These are phyloP conservation scores for Rhinolophus sinicus DNA, from an alignment of 2,113 vertebrate species.

Conservation along the genomic window DNA sequence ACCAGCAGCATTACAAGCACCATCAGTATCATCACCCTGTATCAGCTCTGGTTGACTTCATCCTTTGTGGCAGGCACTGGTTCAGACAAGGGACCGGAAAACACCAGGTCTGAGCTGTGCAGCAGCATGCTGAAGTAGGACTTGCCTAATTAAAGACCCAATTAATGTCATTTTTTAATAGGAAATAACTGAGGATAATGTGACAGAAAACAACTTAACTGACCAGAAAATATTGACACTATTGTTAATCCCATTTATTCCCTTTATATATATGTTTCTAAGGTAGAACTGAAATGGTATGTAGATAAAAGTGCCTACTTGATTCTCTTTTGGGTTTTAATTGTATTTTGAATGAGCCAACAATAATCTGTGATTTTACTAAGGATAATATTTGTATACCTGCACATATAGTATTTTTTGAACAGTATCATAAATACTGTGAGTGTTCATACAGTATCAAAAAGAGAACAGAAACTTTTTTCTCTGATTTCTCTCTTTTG, in stretches of 20 bases:
- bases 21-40: accelerated
- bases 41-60: not conserved
- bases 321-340: not conserved
- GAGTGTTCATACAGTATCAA: not conserved
- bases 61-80: accelerated
- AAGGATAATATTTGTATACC: not conserved
- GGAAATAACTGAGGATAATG: not conserved
- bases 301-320: not conserved
- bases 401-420: not conserved
- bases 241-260: not conserved
- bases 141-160: not conserved
- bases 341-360: not conserved
- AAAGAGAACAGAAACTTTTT: not conserved
- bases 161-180: not conserved
- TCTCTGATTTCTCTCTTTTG: slow-evolving; percentile 5
- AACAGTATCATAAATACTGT: no score
- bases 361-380: not conserved
- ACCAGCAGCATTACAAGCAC: no score
- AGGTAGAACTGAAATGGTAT: slow-evolving; percentile 27
- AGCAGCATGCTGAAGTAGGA: not conserved
- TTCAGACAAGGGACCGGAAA: not conserved
- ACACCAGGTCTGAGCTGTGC: no score
- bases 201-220: not conserved
- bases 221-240: not conserved
- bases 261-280: not conserved